A percentile compares a stretch with the other conserved stretches of the same genome.
Evolutionary conservation across 2,797 vertebrate genomes (phyloP).

Genomic region (Toxotes lorentzi): DNA sequence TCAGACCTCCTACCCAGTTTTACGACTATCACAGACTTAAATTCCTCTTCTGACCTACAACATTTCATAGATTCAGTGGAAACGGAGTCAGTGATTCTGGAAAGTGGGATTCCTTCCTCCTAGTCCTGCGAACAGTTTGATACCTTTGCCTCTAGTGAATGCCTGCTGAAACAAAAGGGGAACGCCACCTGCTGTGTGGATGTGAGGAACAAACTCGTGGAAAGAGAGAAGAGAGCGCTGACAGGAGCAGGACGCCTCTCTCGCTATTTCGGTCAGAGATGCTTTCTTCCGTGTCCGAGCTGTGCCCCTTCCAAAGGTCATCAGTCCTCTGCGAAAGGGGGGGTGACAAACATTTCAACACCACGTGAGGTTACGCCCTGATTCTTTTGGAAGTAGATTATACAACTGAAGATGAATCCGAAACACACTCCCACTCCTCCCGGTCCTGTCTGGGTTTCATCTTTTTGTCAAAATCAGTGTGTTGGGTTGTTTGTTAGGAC

Average conservation of each 20-base stretch:
- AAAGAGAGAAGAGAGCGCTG: conserved; percentile 12
- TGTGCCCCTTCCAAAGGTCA: conserved; percentile 12
- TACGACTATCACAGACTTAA: conserved; percentile 44
- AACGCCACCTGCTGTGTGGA: conserved; percentile 13
- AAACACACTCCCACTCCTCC: conserved; percentile 29
- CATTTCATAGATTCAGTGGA: conserved; percentile 24
- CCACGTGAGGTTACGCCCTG: conserved; percentile 35
- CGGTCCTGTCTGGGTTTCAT: conserved; percentile 30
- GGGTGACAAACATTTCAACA: conserved; percentile 28
- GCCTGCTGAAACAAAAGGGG: conserved; percentile 56
- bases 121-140: conserved; percentile 34
- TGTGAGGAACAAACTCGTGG: conserved; percentile 4
- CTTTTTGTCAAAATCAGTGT: conserved; percentile 34
- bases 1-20: background rate
- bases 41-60: conserved; percentile 10
- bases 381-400: conserved; percentile 33
- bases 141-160: conserved; percentile 33
- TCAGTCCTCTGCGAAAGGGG: background rate
- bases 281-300: conserved; percentile 20
- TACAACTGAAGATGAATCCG: conserved; percentile 22
- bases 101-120: conserved; percentile 27
- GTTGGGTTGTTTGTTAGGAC: conserved; percentile 29
- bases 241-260: conserved; percentile 29
- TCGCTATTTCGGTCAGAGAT: conserved; percentile 16
- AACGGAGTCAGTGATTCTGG: conserved; percentile 22